Evolutionary conservation across 1,140 invertebrate genomes (phyloP), one percentile per base, ranked within the genome.

Genomic region (Geopemphigus sp.): DNA sequence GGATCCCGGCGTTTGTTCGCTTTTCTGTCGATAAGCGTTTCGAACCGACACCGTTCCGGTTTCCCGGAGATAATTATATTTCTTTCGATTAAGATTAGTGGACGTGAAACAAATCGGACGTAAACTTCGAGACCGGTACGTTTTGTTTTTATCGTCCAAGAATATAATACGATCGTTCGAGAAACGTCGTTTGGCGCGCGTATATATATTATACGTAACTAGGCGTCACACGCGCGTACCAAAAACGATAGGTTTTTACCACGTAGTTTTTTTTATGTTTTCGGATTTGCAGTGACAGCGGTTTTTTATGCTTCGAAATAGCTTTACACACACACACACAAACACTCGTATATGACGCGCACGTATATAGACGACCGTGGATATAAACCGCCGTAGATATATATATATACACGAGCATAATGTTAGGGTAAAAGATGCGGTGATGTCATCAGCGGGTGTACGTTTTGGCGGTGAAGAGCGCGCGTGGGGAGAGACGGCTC

Each of bases 361-460:
- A 45, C 22, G 19, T 56, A 76, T 32, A 45, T 47, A 47, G 5
- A 61, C 47, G n/a, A 17, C 61, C 22, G 29, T n/a, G 32, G 5
- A 61, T 59, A 61, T 45, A 78, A 78, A 76, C 29, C 73, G n/a
- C 29, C 29, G 29, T 76, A 8, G 14, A 57, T 57, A 39, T 32
- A 22, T 57, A 59, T 59, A 59, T 32, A 47, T 6, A 19, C 26
- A 54, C 50, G 53, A 72, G 47, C 68, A 22, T 45, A 59, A 57
- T 47, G 74, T 63, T 61, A 47, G 74, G 74, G 74, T 63, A 78
- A 78, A 78, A 78, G 74, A 78, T 63, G 74, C 74, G 74, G 74
- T 78, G 74, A 78, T 78, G 74, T 78, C 74, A 78, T 78, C 66
- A n/a, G 80, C 64, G 56, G 80, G 68, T 72, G 64, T 73, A 29